Evolutionary conservation across 1,140 invertebrate genomes (phyloP).

Genomic region (Chrysopa pallens): DNA sequence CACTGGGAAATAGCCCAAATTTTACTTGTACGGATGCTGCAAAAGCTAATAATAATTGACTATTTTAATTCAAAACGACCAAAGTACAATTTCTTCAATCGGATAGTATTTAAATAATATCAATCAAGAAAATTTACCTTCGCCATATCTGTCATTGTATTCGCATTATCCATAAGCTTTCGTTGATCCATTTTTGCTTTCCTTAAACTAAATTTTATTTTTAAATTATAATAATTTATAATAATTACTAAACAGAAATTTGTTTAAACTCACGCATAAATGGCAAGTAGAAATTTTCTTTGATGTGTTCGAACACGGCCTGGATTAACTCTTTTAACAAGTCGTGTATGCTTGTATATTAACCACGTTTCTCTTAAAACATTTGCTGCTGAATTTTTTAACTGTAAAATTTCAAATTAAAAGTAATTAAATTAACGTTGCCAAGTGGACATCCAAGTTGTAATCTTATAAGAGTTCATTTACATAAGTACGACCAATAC

Average conservation of each 20-base stretch:
- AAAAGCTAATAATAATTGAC: too few species aligned
- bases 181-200: slow-evolving; percentile 99
- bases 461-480: too few species aligned
- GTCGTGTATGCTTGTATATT: slow-evolving; percentile 98
- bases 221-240: not conserved
- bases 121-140: slow-evolving; percentile 53
- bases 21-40: too few species aligned
- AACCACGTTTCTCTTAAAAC: slow-evolving; percentile 99
- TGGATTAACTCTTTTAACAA: slow-evolving; percentile 93
- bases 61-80: too few species aligned
- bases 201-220: slow-evolving; percentile 56
- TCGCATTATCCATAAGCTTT: slow-evolving; percentile 98
- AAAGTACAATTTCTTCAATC: too few species aligned
- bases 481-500: too few species aligned
- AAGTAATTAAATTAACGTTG: too few species aligned
- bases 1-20: too few species aligned
- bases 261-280: slow-evolving; percentile 81
- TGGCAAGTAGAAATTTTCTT: slow-evolving; percentile 97
- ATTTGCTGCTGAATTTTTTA: slow-evolving; percentile 99
- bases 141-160: slow-evolving; percentile 98
- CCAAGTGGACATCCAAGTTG: too few species aligned
- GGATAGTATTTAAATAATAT: too few species aligned
- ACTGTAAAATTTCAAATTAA: slow-evolving; percentile 57
- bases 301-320: slow-evolving; percentile 93
- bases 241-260: not conserved